These are phyloP conservation scores for Manis pentadactyla DNA, from an alignment of 2,797 vertebrate genomes.

Conservation along the genomic window DNA sequence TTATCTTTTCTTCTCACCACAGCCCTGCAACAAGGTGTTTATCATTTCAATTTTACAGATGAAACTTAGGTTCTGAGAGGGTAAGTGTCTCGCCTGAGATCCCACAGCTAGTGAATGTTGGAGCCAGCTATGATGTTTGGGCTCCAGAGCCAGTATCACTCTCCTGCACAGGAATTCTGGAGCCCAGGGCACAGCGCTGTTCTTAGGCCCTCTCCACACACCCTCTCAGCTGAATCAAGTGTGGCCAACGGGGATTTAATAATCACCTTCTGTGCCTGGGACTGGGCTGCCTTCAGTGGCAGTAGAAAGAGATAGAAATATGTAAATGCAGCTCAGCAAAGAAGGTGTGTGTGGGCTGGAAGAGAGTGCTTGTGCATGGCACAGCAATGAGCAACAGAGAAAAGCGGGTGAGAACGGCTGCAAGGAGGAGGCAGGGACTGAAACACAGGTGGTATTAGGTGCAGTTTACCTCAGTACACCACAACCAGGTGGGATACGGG, in stretches of 20 bases:
- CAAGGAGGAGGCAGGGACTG: not conserved
- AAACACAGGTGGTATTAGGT: not conserved
- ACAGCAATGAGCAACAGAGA: not conserved
- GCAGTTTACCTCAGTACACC: not conserved
- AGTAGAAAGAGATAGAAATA: not conserved
- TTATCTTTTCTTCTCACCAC: not conserved
- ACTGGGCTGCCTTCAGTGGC: not conserved
- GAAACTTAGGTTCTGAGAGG: not conserved
- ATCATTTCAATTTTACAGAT: not conserved
- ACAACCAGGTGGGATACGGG: not conserved
- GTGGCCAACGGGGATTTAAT: not conserved
- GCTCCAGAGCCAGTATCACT: not conserved
- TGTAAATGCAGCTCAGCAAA: not conserved
- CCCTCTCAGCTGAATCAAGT: not conserved
- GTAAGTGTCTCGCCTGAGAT: not conserved
- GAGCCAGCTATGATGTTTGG: not conserved
- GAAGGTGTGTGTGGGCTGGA: not conserved
- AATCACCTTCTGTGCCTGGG: not conserved
- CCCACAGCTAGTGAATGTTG: not conserved
- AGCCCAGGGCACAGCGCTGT: not conserved
- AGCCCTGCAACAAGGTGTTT: not conserved
- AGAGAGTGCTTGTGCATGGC: accelerated
- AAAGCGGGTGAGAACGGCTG: not conserved
- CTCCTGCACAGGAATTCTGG: not conserved
- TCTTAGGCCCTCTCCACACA: not conserved